Conservation (phyloP, 1,140 invertebrate species). For the Bombus pascuorum region DNA sequence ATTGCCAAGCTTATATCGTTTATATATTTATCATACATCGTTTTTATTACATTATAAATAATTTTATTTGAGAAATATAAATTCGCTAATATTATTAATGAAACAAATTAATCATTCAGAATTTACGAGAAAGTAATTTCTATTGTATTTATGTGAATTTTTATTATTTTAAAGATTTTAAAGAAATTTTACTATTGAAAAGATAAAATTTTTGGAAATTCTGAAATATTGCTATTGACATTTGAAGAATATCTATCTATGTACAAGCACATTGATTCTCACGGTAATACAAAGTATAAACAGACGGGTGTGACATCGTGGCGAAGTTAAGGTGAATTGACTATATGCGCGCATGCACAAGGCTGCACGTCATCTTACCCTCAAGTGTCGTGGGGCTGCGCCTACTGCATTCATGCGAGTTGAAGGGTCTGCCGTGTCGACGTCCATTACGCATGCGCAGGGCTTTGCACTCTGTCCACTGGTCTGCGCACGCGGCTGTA, state of each 20-base stretch:
- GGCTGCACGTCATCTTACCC: slow-evolving; percentile 51
- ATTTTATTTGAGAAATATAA: background rate
- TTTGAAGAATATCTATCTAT: background rate
- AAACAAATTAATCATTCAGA: background rate
- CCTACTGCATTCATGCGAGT: slow-evolving; percentile 55
- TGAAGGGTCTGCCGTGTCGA: slow-evolving; percentile 52
- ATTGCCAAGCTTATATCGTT: background rate
- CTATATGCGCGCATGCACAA: slow-evolving; percentile 53
- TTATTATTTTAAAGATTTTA: too few species aligned
- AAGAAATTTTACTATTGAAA: too few species aligned
- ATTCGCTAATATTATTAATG: background rate
- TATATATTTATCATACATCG: background rate
- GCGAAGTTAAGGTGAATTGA: slow-evolving; percentile 34
- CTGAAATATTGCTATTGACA: background rate
- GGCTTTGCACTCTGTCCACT: slow-evolving; percentile 41
- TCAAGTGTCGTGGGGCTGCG: slow-evolving; percentile 51
- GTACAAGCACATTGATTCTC: background rate
- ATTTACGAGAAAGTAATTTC: background rate
- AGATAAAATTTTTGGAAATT: background rate
- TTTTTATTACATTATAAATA: background rate
- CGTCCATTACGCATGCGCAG: slow-evolving; percentile 51
- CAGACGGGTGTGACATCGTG: slow-evolving; percentile 51
- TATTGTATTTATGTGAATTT: background rate
- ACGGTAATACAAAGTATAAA: slow-evolving; percentile 9
- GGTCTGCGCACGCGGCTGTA: slow-evolving; percentile 53